phyloP scores from a whole-genome alignment of 1,140 invertebrate genomes.

The Oncopodura yosiiana region DNA sequence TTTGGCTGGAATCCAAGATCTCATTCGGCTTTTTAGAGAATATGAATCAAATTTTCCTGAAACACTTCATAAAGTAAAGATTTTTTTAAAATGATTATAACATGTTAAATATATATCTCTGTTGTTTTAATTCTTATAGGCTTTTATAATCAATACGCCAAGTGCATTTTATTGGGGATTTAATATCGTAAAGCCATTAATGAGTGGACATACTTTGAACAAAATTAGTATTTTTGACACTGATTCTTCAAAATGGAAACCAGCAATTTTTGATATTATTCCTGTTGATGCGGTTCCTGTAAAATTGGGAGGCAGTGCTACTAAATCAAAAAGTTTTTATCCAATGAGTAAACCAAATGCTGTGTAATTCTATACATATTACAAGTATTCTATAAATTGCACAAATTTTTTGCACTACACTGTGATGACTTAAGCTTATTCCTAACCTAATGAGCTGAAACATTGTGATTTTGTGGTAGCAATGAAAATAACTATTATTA shows the following conservation, averaged over 20 bases:
- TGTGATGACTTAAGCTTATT: too few relatives aligned
- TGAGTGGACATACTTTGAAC: conserved; percentile 8
- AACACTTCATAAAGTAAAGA: conserved; percentile 16
- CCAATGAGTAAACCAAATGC: background rate
- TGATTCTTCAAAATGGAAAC: conserved; percentile 1
- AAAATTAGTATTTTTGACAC: conserved; percentile 17
- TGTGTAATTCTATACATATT: too few relatives aligned
- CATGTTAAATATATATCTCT: background rate
- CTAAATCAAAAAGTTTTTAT: background rate
- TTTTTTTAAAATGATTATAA: conserved; percentile 6
- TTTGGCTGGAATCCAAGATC: conserved; percentile 16
- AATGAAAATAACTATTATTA: too few relatives aligned
- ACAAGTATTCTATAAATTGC: too few relatives aligned
- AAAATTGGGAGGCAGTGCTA: conserved; percentile 14
- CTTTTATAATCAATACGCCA: conserved; percentile 6
- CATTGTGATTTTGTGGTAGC: too few relatives aligned
- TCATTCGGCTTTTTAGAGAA: conserved; percentile 13
- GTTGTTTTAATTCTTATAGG: background rate
- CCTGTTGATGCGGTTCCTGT: conserved; percentile 14
- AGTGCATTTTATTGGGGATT: conserved; percentile 21
- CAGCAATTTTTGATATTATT: conserved; percentile 3
- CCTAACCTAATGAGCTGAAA: too few relatives aligned
- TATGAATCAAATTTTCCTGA: conserved; percentile 23
- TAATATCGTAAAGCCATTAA: conserved; percentile 20
- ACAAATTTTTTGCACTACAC: too few relatives aligned